phyloP scores from a whole-genome alignment of 2,888 invertebrate genomes.

The Orgyia antiqua region DNA sequence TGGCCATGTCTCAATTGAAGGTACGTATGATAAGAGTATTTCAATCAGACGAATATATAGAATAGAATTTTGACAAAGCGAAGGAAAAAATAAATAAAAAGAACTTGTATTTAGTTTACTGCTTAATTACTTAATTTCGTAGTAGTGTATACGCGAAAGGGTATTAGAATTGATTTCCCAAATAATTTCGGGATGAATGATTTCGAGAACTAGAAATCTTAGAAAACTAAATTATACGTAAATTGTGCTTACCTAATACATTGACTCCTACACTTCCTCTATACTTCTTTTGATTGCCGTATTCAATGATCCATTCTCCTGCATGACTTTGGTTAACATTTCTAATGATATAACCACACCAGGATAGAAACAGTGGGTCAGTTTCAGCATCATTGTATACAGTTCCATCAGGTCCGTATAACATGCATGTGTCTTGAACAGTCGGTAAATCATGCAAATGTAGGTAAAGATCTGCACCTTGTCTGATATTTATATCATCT shows the following conservation, averaged over 20 bases:
- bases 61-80: too few species aligned
- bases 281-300: slow-evolving; percentile 39
- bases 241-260: slow-evolving; percentile 44
- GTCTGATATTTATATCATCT: slow-evolving; percentile 27
- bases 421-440: slow-evolving; percentile 39
- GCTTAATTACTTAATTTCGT: too few species aligned
- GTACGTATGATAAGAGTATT: too few species aligned
- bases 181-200: too few species aligned
- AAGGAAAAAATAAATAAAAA: too few species aligned
- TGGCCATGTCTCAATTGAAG: too few species aligned
- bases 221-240: too few species aligned
- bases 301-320: slow-evolving; percentile 51
- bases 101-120: too few species aligned
- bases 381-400: slow-evolving; percentile 16
- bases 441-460: slow-evolving; percentile 36
- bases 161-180: too few species aligned
- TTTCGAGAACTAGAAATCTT: too few species aligned
- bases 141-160: too few species aligned
- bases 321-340: slow-evolving; percentile 25
- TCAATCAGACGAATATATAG: too few species aligned
- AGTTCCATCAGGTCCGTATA: slow-evolving; percentile 33
- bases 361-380: slow-evolving; percentile 26
- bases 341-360: slow-evolving; percentile 45
- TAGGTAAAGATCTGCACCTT: slow-evolving; percentile 45
- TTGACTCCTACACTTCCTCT: slow-evolving; percentile 37